phyloP scores from a whole-genome alignment of 2,797 vertebrate species.

The Crenichthys baileyi region DNA sequence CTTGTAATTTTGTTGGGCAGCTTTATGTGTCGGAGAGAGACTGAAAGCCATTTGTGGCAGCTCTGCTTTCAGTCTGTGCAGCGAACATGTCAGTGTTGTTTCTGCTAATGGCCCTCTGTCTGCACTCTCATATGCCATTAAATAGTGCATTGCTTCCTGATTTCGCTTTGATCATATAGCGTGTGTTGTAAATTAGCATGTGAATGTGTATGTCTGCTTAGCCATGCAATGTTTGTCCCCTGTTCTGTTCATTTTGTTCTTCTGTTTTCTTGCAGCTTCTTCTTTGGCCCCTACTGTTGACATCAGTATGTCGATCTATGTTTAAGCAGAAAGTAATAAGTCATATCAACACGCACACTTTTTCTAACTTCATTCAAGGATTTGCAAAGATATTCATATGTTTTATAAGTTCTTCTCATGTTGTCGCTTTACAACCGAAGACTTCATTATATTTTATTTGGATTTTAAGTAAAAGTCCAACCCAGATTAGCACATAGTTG shows the following conservation, averaged over 20 bases:
- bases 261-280: slow-evolving; percentile 67
- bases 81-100: slow-evolving; percentile 14
- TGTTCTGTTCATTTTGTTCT: slow-evolving; percentile 37
- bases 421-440: neutral
- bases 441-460: neutral
- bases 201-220: slow-evolving; percentile 49
- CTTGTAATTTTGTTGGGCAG: slow-evolving; percentile 9
- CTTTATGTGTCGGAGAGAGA: slow-evolving; percentile 8
- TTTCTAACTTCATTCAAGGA: neutral
- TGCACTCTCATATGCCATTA: slow-evolving; percentile 27
- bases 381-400: neutral
- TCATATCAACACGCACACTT: slow-evolving; percentile 25
- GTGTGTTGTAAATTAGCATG: slow-evolving; percentile 32
- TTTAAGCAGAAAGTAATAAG: slow-evolving; percentile 39
- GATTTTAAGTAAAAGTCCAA: neutral
- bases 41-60: slow-evolving; percentile 18
- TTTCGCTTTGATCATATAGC: slow-evolving; percentile 38
- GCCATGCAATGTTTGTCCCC: slow-evolving; percentile 51
- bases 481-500: neutral
- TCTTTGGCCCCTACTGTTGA: slow-evolving; percentile 67
- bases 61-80: neutral
- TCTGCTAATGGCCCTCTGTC: slow-evolving; percentile 28
- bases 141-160: slow-evolving; percentile 32
- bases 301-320: slow-evolving; percentile 74
- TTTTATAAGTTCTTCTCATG: neutral